Conservation (phyloP, 1,140 invertebrate genomes). For the Solenopsis fugax region DNA sequence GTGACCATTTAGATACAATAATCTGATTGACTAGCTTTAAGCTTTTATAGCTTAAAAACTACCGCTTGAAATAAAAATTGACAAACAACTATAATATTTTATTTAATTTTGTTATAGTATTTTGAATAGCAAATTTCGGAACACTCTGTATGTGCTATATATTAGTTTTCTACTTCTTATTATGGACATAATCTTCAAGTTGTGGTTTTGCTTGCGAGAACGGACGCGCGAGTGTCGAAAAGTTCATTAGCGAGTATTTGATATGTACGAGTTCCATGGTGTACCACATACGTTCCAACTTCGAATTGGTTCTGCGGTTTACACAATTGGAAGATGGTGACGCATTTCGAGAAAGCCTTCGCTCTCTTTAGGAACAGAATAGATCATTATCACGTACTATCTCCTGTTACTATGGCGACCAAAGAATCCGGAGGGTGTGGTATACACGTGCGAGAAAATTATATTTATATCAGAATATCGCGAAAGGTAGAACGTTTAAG, state of each 20-base stretch:
- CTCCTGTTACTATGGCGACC: constrained; percentile 22
- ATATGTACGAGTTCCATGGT: background rate
- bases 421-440: background rate
- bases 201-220: background rate
- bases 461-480: background rate
- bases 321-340: background rate
- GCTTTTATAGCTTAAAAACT: no score
- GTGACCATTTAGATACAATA: no score
- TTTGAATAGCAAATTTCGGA: no score
- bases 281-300: background rate
- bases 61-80: no score
- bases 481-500: background rate
- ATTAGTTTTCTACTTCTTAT: background rate
- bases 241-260: background rate
- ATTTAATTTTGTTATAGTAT: no score
- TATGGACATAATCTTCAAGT: background rate
- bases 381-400: constrained; percentile 3
- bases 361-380: background rate
- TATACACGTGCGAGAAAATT: background rate
- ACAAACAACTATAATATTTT: no score
- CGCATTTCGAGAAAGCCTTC: background rate
- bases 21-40: no score
- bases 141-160: no score
- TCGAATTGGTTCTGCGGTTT: background rate
- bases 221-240: background rate